phyloP scores from a whole-genome alignment of 2,113 vertebrate genomes.

The Percopsis transmontana region DNA sequence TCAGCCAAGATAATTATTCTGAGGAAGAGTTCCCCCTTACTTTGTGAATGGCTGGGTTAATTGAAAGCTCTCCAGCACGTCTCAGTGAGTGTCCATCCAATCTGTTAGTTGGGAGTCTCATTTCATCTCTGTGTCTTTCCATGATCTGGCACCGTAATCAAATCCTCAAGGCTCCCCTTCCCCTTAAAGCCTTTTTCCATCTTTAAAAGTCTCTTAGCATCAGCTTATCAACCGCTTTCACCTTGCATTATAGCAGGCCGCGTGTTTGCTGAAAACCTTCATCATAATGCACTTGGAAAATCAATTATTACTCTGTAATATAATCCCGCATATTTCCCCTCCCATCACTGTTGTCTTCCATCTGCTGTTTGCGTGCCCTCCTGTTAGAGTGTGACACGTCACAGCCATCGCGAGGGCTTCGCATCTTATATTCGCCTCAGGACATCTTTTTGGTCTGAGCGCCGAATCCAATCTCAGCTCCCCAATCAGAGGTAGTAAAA shows the following conservation, averaged over 20 bases:
- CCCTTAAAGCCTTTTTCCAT: slow-evolving; percentile 66
- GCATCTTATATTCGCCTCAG: slow-evolving; percentile 63
- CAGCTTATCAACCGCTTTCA: slow-evolving; percentile 61
- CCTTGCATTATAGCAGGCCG: slow-evolving; percentile 38
- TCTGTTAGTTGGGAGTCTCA: slow-evolving; percentile 47
- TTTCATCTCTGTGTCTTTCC: slow-evolving; percentile 49
- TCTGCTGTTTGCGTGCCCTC: slow-evolving; percentile 13
- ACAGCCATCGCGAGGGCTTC: slow-evolving; percentile 57
- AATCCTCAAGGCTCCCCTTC: slow-evolving; percentile 37
- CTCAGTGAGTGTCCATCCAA: slow-evolving; percentile 58
- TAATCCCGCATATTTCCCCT: slow-evolving; percentile 55
- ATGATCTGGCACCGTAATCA: slow-evolving; percentile 59
- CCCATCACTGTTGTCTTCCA: slow-evolving; percentile 20
- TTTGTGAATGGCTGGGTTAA: slow-evolving; percentile 64
- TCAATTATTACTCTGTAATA: slow-evolving; percentile 70
- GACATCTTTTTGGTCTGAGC: slow-evolving; percentile 63
- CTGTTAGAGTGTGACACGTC: slow-evolving; percentile 53
- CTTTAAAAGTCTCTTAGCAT: slow-evolving; percentile 54
- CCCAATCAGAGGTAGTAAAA: slow-evolving; percentile 72
- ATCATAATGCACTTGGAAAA: slow-evolving; percentile 71
- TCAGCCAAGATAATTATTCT: slow-evolving; percentile 64
- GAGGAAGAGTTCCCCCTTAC: slow-evolving; percentile 48
- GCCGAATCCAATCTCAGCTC: slow-evolving; percentile 68
- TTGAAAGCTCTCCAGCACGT: slow-evolving; percentile 61
- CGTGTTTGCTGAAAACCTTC: slow-evolving; percentile 57